Percentiles rank a stretch among this genome's conserved stretches.
These are phyloP conservation scores for Alexandromys fortis DNA, from an alignment of 2,113 vertebrate species.

Conservation along the genomic window DNA sequence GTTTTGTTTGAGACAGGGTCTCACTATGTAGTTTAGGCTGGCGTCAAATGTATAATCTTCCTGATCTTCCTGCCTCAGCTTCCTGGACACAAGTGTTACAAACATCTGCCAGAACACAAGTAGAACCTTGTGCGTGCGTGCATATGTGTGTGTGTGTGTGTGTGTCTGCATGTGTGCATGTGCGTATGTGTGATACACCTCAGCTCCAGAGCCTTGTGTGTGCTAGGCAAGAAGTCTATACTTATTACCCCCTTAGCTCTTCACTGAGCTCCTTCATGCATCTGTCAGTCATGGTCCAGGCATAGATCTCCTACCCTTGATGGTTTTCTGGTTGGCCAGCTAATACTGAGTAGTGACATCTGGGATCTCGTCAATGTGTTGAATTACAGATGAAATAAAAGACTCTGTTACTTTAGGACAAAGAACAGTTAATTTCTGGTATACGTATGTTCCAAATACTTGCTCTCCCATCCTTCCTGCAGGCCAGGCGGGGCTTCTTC, in stretches of 20 bases:
- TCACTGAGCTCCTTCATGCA: background rate
- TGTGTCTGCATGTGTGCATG: too few relatives aligned
- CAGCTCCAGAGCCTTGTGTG: background rate
- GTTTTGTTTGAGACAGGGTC: background rate
- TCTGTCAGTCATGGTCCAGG: background rate
- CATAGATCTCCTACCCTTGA: background rate
- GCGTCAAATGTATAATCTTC: background rate
- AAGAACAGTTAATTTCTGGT: background rate
- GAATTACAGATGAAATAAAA: background rate
- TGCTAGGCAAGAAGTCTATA: background rate
- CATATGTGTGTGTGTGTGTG: too few relatives aligned
- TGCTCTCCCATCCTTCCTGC: background rate
- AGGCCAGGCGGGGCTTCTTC: background rate
- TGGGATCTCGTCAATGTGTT: background rate
- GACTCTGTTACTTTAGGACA: constrained; percentile 19
- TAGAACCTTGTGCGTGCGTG: background rate
- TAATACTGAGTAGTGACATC: background rate
- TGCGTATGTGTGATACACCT: background rate
- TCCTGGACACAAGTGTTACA: background rate
- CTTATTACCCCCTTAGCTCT: background rate
- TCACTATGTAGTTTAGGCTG: background rate
- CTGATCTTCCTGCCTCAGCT: background rate
- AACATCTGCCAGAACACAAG: background rate
- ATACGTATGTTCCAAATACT: background rate
- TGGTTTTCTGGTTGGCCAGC: background rate